Base-by-base conservation (phyloP, 2,888 invertebrate species). In the Creontiades dilutus region DNA sequence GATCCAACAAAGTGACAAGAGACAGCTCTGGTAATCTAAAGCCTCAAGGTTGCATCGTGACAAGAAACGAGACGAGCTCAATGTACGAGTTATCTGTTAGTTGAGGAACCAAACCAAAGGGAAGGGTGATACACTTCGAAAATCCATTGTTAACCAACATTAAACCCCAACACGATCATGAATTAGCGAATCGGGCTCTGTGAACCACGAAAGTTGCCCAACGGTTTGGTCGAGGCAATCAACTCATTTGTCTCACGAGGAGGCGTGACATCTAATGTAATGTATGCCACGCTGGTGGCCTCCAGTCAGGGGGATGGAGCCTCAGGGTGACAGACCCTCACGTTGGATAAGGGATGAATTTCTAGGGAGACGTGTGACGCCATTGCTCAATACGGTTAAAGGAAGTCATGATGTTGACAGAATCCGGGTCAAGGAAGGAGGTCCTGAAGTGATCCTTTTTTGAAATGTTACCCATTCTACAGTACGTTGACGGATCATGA, bases 201-300 rank as follows among this genome's bases (percentile, higher is more conserved):
- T 5, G n/a, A 19, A 19, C 68, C 68, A 68, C 27, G 68, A 23
- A 68, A 68, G 68, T 68, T 68, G 68, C 68, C 23, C 27, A 68
- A 68, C 23, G 61, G 0, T 61, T 61, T 61, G 61, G 11, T 23
- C 23, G 68, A 68, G 68, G 68, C 68, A 68, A 68, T 68, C 23
- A 68, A 68, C 68, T 68, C 68, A 68, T 68, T 68, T 68, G 68
- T 68, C 68, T 68, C 68, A 68, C 68, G 68, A 68, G 68, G 27
- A 68, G 68, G 68, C 68, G 68, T 68, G 68, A 68, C 68, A 68
- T 23, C 68, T 68, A 68, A 23, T 68, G 68, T 68, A 68, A 68
- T 68, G 68, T 68, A 68, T 68, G 68, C 68, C 68, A 68, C 68
- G 68, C 23, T 23, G 68, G 68, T 19, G 19, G 68, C 23, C 68